Evolutionary conservation across 1,140 invertebrate species (phyloP).

Genomic region (Cylas formicarius): DNA sequence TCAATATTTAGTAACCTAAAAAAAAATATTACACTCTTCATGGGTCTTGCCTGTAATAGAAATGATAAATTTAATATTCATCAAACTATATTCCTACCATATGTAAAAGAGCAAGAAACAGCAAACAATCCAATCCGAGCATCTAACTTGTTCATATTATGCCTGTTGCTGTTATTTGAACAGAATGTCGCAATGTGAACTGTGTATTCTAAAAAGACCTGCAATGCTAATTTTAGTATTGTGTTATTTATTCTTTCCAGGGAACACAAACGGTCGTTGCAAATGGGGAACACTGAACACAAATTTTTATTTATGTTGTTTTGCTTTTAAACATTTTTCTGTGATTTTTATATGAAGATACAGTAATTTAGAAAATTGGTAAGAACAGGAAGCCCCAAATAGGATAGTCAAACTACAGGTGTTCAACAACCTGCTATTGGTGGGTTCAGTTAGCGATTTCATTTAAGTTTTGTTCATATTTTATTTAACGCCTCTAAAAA

Average conservation of each 20-base stretch:
- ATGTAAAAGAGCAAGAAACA: constrained; percentile 54
- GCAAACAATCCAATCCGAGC: constrained; percentile 59
- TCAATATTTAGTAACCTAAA: neutral
- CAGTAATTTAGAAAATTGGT: too few species aligned
- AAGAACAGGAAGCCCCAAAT: too few species aligned
- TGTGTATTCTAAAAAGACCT: constrained; percentile 29
- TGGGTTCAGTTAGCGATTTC: too few species aligned
- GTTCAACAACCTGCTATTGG: too few species aligned
- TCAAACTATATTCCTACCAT: constrained; percentile 44
- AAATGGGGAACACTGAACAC: too few species aligned
- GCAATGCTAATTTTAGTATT: constrained; percentile 31
- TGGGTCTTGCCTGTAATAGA: neutral
- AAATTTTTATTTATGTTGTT: too few species aligned
- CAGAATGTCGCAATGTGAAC: constrained; percentile 27
- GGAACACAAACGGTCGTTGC: constrained; percentile 31
- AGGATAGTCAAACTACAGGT: too few species aligned
- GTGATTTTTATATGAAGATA: too few species aligned
- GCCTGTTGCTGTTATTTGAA: constrained; percentile 12
- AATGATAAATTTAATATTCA: constrained; percentile 21
- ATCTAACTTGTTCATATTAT: constrained; percentile 22
- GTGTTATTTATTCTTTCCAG: constrained; percentile 35
- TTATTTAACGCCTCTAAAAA: too few species aligned
- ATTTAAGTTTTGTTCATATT: too few species aligned
- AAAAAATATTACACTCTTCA: neutral
- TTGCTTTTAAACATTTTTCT: too few species aligned